phyloP scores from a whole-genome alignment of 2,888 invertebrate species.

The Melanostoma mellinum region DNA sequence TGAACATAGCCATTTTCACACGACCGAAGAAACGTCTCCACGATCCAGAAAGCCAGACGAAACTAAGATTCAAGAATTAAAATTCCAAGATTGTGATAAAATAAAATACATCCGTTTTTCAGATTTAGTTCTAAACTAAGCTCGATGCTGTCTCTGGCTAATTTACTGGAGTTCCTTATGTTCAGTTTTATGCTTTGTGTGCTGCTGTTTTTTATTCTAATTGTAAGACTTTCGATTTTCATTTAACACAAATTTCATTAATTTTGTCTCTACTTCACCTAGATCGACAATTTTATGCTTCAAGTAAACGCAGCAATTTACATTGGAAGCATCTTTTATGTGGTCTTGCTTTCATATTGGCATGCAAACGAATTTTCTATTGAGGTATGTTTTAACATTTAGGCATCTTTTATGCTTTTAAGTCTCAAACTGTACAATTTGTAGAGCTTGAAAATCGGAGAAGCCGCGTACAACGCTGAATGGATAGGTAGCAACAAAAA shows the following conservation, averaged over 20 bases:
- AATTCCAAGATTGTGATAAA: neutral
- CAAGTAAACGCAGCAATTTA: conserved; percentile 63
- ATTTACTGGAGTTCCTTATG: conserved; percentile 72
- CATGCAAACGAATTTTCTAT: conserved; percentile 74
- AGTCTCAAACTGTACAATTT: conserved; percentile 16
- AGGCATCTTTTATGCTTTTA: neutral
- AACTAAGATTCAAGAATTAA: too few relatives aligned
- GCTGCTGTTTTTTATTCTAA: conserved; percentile 69
- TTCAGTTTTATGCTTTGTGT: conserved; percentile 74
- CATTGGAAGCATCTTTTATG: conserved; percentile 69
- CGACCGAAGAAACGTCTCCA: too few relatives aligned
- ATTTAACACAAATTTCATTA: neutral
- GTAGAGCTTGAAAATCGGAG: conserved; percentile 71
- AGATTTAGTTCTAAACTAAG: conserved; percentile 72
- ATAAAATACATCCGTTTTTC: neutral
- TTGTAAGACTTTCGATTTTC: conserved; percentile 56
- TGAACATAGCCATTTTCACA: too few relatives aligned
- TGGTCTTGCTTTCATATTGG: conserved; percentile 73
- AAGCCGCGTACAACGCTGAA: conserved; percentile 72
- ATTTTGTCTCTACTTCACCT: conserved; percentile 2
- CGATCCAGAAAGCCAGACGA: too few relatives aligned
- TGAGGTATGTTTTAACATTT: conserved; percentile 65
- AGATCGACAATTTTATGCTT: conserved; percentile 65
- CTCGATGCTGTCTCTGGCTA: conserved; percentile 69
- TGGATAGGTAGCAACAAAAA: conserved; percentile 64